These are phyloP conservation scores for Drymodes brunneopygia DNA, from an alignment of 2,113 vertebrate species.

Conservation along the genomic window DNA sequence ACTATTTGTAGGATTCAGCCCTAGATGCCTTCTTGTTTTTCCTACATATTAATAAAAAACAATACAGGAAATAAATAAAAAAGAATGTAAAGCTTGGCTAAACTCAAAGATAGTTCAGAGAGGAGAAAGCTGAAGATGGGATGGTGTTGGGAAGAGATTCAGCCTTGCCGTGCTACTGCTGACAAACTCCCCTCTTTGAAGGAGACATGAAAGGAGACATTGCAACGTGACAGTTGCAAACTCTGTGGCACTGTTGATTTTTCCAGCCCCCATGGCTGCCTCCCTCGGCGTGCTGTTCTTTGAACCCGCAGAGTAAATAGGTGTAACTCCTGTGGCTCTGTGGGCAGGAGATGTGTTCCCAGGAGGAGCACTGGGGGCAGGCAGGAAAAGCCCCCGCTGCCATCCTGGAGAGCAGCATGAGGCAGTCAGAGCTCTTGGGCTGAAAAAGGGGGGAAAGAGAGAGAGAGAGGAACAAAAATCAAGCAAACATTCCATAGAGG, in stretches of 20 bases:
- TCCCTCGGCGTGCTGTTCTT: not conserved
- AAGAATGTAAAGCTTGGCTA: not conserved
- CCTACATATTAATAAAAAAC: not conserved
- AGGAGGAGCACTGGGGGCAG: not conserved
- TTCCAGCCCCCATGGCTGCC: not conserved
- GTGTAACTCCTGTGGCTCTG: not conserved
- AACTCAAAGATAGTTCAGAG: not conserved
- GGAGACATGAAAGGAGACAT: not conserved
- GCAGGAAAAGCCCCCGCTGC: not conserved
- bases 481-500: not conserved
- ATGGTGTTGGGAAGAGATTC: not conserved
- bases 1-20: not conserved
- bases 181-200: not conserved
- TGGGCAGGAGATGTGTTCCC: not conserved
- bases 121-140: not conserved
- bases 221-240: not conserved
- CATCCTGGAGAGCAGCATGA: not conserved
- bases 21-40: not conserved
- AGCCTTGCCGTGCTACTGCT: not conserved
- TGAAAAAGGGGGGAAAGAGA: rapidly evolving
- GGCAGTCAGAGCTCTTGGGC: not conserved
- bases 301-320: not conserved
- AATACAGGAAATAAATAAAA: not conserved
- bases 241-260: not conserved
- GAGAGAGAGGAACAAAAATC: not conserved